phyloP scores from a whole-genome alignment of 2,113 vertebrate genomes.

The Melanerpes aurifrons region DNA sequence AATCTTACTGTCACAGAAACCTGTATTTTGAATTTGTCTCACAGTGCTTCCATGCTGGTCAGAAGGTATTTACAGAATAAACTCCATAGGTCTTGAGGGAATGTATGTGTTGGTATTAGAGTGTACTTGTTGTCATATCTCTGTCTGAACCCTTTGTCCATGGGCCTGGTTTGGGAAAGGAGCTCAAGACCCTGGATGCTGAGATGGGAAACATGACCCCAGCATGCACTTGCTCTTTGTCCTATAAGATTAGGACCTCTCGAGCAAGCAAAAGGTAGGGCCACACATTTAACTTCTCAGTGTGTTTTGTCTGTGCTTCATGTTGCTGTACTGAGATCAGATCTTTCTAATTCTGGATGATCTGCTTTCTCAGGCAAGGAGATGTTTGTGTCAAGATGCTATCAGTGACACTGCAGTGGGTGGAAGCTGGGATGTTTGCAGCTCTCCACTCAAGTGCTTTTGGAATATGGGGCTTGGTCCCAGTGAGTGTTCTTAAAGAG shows the following conservation, averaged over 20 bases:
- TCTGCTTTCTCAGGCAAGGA: not conserved
- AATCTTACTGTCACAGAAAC: not conserved
- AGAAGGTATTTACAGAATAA: not conserved
- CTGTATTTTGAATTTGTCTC: not conserved
- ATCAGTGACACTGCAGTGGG: not conserved
- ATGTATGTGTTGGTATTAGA: not conserved
- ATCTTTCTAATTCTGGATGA: not conserved
- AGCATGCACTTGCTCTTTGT: not conserved
- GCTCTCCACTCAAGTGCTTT: rapidly evolving
- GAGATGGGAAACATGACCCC: not conserved
- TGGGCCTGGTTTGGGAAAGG: not conserved
- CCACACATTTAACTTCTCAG: rapidly evolving
- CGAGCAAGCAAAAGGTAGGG: not conserved
- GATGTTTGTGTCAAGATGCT: not conserved
- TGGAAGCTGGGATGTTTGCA: not conserved
- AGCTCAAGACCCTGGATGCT: not conserved
- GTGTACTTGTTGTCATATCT: rapidly evolving
- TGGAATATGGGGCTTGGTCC: not conserved
- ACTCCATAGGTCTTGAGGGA: not conserved
- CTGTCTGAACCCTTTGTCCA: not conserved
- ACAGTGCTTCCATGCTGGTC: not conserved
- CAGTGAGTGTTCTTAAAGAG: not conserved
- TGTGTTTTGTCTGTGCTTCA: not conserved
- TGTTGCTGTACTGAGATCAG: not conserved
- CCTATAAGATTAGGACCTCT: not conserved